Evolutionary conservation across 2,113 vertebrate species (phyloP).

Genomic region (Setophaga petechia): DNA sequence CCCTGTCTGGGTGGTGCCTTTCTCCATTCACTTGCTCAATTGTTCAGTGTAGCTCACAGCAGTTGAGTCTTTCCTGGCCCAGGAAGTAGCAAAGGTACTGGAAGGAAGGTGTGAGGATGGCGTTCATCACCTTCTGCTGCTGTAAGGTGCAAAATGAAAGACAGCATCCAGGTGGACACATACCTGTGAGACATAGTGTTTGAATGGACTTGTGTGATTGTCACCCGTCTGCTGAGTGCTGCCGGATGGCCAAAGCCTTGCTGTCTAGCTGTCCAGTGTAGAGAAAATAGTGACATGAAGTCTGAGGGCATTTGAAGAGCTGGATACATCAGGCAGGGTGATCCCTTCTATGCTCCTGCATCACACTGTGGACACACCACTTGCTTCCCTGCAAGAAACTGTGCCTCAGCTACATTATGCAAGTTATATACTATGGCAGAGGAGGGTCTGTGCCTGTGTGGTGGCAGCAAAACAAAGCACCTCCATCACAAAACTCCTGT

Average conservation of each 20-base stretch:
- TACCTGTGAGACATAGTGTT: not conserved
- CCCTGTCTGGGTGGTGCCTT: not conserved
- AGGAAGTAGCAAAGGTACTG: not conserved
- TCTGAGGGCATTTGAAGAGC: not conserved
- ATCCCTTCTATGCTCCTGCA: not conserved
- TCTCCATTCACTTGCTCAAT: not conserved
- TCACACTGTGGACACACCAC: fast-evolving
- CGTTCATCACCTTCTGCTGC: not conserved
- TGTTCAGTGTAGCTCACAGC: not conserved
- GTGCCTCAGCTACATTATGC: not conserved
- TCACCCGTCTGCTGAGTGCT: not conserved
- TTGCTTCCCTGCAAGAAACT: not conserved
- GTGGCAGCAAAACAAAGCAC: not conserved
- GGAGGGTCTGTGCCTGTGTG: fast-evolving
- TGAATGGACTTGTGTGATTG: not conserved
- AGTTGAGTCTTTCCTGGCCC: not conserved
- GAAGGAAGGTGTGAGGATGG: not conserved
- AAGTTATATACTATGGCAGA: not conserved
- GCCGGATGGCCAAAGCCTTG: not conserved
- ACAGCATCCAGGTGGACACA: not conserved
- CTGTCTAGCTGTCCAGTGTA: not conserved
- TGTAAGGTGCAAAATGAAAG: not conserved
- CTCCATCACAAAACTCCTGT: not conserved
- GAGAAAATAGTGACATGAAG: not conserved
- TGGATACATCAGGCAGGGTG: not conserved